Base-by-base conservation (phyloP, 2,113 vertebrate genomes). In the Nanger granti region DNA sequence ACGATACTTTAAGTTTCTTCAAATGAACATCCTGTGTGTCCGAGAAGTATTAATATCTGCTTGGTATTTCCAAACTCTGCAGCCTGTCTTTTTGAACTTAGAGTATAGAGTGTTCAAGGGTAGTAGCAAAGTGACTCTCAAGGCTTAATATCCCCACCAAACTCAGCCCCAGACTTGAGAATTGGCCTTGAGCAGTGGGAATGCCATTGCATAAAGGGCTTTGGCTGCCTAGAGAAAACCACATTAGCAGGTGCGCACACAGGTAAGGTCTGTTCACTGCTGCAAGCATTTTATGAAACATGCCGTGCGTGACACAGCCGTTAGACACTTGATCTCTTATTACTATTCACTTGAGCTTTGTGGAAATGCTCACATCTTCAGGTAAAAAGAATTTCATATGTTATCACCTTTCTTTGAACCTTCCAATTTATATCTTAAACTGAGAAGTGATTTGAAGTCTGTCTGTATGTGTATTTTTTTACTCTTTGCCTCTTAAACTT, bases 401-500 rank as follows among this genome's bases (percentile, higher is more conserved):
- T 87, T 87, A 41, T 62, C 87, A 84, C 92, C 62, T 96, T 96
- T 91, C 88, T 90, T 92, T 94, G 90, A 91, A 89, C 41, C 82
- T 28, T 92, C 59, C 15, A 87, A 49, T 95, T 66, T 95, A 1
- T 86, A 41, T 93, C 60, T 91, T 87, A 90, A 83, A 69, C 89
- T 91, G 37, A 97, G 73, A 92, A 87, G 26, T 84, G 41, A 96
- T 94, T 84, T 64, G 66, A 93, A 82, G 82, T 76, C 69, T 89
- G 37, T 66, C 82, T 93, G 0, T 89, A 44, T 24, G 22, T 87
- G 13, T 82, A 64, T 85, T 44, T 91, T 96, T 96, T 97, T 80
- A 86, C 91, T 83, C 88, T 94, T 89, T 96, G 94, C 55, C 34
- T 91, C n/a, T 96, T 91, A 94, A 95, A 90, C 26, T 97, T 96